phyloP scores from a whole-genome alignment of 2,113 vertebrate genomes.

The Isichthys henryi region DNA sequence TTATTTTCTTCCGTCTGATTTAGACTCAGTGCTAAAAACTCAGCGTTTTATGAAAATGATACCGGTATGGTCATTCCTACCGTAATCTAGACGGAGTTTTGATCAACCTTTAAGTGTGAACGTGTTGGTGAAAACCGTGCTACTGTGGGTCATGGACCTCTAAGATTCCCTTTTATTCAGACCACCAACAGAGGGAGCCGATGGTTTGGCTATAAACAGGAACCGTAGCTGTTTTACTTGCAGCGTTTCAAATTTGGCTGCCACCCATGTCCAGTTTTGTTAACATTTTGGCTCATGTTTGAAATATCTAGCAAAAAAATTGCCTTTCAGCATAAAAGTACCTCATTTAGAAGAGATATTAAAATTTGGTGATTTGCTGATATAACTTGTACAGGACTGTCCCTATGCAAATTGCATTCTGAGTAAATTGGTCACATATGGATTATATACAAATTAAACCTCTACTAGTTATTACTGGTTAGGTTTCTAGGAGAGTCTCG shows the following conservation, averaged over 20 bases:
- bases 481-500: not conserved
- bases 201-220: constrained; percentile 1
- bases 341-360: not conserved
- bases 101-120: not conserved
- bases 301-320: not conserved
- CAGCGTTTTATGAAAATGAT: not conserved
- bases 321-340: not conserved
- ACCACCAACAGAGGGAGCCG: constrained; percentile 14
- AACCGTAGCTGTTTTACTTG: not conserved
- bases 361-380: not conserved
- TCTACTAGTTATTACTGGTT: not conserved
- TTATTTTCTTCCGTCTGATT: not conserved
- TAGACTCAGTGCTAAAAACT: not conserved
- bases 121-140: not conserved
- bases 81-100: not conserved
- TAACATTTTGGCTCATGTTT: not conserved
- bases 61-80: not conserved
- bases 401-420: not conserved
- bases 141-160: not conserved
- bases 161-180: not conserved
- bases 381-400: not conserved
- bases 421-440: not conserved
- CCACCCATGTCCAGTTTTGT: not conserved
- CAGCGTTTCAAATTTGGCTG: not conserved
- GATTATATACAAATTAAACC: not conserved